Evolutionary conservation across 2,797 vertebrate species (phyloP), one percentile per base, ranked within the genome.

Genomic region (Lithobates pipiens): DNA sequence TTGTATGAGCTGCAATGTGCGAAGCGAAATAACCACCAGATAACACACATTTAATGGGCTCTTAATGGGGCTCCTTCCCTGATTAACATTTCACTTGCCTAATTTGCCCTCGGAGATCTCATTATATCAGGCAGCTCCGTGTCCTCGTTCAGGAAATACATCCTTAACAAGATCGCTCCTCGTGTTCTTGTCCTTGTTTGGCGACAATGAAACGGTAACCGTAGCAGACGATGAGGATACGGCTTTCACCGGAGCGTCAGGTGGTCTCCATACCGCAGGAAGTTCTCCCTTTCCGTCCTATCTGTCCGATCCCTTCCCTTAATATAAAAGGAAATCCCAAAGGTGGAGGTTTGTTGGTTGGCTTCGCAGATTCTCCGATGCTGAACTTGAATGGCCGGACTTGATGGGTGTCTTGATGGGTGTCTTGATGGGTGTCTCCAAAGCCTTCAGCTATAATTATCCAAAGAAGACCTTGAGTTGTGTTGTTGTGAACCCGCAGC

Each of bases 291-390:
- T 70, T 75, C 36, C 0, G 18, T 6, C 4, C 46, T 74, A 74
- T 79, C 70, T 69, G 70, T 18, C 25, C 42, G n/a, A 67, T 54
- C 46, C 57, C 54, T n/a, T 73, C 23, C 16, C 16, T 18, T 68
- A 7, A 79, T 54, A 77, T 83, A 18, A 79, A 86, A 74, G 42
- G 18, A 10, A 61, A 68, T 42, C 69, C 44, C 50, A 61, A 83
- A 57, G 29, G 68, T 83, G 54, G 74, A 82, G 65, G 88, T 90
- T 86, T 73, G 0, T 76, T 57, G 68, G 71, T 88, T 77, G 81
- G 87, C 81, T 36, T n/a, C 73, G 76, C 86, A 85, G 88, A 90
- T 87, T 91, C 89, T 88, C 89, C 77, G 76, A 89, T 90, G 85
- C 54, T 88, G 89, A 90, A 80, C 0, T 5, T 71, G 67, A 44